Evolutionary conservation across 2,888 invertebrate genomes (phyloP).

Genomic region (Diplazon laetatorius): DNA sequence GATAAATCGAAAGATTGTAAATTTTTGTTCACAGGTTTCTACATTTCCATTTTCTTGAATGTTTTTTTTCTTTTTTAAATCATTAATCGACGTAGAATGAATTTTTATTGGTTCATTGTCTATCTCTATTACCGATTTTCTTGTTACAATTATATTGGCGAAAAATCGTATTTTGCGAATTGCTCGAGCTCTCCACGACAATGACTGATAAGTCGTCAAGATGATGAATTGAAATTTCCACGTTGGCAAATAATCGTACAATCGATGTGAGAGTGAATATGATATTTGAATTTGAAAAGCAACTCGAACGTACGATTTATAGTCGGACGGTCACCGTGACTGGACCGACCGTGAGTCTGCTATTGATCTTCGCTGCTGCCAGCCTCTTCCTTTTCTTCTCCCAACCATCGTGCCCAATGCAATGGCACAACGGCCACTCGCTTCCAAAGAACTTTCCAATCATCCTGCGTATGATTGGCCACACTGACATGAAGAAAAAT

Average conservation of each 20-base stretch:
- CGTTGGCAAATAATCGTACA: neutral
- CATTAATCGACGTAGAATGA: too few relatives aligned
- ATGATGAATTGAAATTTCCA: neutral
- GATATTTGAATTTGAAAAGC: slow-evolving; percentile 13
- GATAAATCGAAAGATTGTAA: too few relatives aligned
- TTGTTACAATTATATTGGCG: too few relatives aligned
- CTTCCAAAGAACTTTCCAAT: slow-evolving; percentile 14
- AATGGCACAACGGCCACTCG: slow-evolving; percentile 20
- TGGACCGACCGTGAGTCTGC: slow-evolving; percentile 24
- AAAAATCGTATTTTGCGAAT: too few relatives aligned
- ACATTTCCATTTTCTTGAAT: too few relatives aligned
- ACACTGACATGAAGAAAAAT: slow-evolving; percentile 1
- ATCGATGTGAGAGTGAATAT: too few relatives aligned
- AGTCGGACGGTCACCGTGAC: neutral
- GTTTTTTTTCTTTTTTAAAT: too few relatives aligned
- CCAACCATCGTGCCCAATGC: slow-evolving; percentile 19
- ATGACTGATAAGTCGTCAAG: too few relatives aligned
- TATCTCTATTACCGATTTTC: too few relatives aligned
- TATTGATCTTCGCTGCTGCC: slow-evolving; percentile 42
- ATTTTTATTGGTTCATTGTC: too few relatives aligned
- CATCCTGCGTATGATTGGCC: slow-evolving; percentile 28
- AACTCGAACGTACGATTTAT: slow-evolving; percentile 6
- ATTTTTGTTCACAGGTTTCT: too few relatives aligned
- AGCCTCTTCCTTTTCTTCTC: slow-evolving; percentile 36
- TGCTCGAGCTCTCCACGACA: neutral